phyloP scores from a whole-genome alignment of 2,888 invertebrate genomes.

The Ceraclea dissimilis region DNA sequence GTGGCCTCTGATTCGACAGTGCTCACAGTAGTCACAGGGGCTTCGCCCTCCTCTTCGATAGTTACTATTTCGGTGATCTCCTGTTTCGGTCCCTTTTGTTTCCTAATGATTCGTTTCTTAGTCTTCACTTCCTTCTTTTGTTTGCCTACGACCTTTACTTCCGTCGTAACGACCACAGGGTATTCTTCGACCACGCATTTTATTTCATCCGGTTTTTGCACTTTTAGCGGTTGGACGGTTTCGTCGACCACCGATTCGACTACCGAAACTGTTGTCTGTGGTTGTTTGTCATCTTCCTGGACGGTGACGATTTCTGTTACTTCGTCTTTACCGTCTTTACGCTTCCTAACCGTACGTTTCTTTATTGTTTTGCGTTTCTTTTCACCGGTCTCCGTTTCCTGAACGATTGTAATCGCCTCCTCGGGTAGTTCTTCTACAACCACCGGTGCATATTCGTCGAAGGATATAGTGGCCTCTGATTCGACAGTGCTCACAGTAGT shows the following conservation, averaged over 20 bases:
- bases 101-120: conserved; percentile 31
- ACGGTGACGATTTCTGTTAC: conserved; percentile 40
- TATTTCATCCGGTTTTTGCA: conserved; percentile 30
- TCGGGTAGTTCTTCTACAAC: conserved; percentile 28
- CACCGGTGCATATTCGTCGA: conserved; percentile 28
- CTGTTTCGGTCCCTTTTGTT: conserved; percentile 28
- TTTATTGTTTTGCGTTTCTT: conserved; percentile 20
- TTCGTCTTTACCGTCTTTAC: conserved; percentile 37
- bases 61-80: conserved; percentile 35
- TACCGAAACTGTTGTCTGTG: conserved; percentile 8
- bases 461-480: background rate
- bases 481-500: conserved; percentile 26
- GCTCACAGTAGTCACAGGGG: conserved; percentile 31
- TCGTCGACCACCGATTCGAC: conserved; percentile 20
- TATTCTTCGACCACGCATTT: conserved; percentile 18
- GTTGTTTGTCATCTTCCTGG: conserved; percentile 33
- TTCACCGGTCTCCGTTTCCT: conserved; percentile 25
- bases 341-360: conserved; percentile 28
- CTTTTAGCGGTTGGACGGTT: background rate
- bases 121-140: conserved; percentile 29
- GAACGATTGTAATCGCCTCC: conserved; percentile 21
- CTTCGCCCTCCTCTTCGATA: conserved; percentile 33
- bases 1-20: conserved; percentile 30
- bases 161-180: conserved; percentile 6
- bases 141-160: conserved; percentile 12